Base-by-base conservation (phyloP, 2,888 invertebrate genomes). In the Synanthedon myopaeformis region DNA sequence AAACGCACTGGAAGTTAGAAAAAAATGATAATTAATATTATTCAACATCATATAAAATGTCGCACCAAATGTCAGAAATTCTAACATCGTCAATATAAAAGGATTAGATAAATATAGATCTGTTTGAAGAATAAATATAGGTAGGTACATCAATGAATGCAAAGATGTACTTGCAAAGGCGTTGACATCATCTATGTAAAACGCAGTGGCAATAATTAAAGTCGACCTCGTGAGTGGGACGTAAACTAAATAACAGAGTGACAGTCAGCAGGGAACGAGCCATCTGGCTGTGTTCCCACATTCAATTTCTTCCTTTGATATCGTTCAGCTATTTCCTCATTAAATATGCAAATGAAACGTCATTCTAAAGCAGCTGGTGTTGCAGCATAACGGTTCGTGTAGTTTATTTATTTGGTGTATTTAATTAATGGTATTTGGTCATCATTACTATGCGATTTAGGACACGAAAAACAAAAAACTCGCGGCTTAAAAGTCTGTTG, bases 201-300 rank as follows among this genome's bases (percentile, higher is more conserved):
- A 35, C 35, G 13, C 14, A 45, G 6, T 45, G 45, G 45, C 45
- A 14, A n/a, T n/a, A n/a, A 45, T 45, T 45, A 45, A 45, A 45
- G n/a, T 14, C 45, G n/a, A 12, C 45, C 14, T 45, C 45, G 14
- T 13, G 45, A 49, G 23, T 49, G 49, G 49, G 23, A 10, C 49
- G 55, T 54, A 53, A 53, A 55, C 53, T 55, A 58, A 60, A 58
- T 59, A 55, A 61, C 54, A 54, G 55, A 52, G 35, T 28, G 51
- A 57, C 51, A 49, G 41, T 48, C 42, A 50, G 35, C 35, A 35
- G 35, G 35, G 35, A 56, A 55, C 53, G 51, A 52, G 53, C 53
- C 70, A 72, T 59, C 67, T 72, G 72, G 61, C 59, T 55, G 53
- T 42, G 57, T 67, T 76, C 70, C 64, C 71, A 76, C 63, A 65